A percentile compares a stretch with the other conserved stretches of the same genome.
phyloP scores from a whole-genome alignment of 2,888 invertebrate species.

The Hylaea fasciaria region DNA sequence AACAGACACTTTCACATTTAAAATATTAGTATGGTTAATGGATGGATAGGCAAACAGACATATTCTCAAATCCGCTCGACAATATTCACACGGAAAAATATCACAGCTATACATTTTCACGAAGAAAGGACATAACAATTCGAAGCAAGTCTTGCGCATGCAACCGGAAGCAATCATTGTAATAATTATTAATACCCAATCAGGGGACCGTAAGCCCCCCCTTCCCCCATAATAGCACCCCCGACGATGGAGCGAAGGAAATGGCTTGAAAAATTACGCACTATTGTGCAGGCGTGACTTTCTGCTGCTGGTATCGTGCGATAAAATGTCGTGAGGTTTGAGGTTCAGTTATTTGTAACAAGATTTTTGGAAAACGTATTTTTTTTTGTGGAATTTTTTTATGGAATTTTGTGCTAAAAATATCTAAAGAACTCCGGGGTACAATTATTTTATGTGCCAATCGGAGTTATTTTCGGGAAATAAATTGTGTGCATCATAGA shows the following conservation, averaged over 20 bases:
- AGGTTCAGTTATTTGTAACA: not conserved
- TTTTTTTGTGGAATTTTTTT: no score
- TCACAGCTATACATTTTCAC: conserved; percentile 15
- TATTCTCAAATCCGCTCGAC: not conserved
- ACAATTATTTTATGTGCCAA: no score
- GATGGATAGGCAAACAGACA: no score
- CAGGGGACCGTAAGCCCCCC: conserved; percentile 46
- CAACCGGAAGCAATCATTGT: conserved; percentile 48
- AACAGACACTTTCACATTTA: no score
- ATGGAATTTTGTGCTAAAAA: no score
- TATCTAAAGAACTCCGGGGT: no score
- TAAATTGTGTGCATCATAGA: no score
- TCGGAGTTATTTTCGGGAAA: no score
- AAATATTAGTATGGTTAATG: no score
- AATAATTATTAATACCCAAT: conserved; percentile 65
- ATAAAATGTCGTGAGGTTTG: conserved; percentile 19
- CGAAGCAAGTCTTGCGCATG: conserved; percentile 38
- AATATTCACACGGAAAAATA: conserved; percentile 2
- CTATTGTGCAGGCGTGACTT: conserved; percentile 55
- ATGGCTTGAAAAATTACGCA: conserved; percentile 75
- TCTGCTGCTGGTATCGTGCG: conserved; percentile 21
- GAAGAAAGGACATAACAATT: conserved; percentile 11
- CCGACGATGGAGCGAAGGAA: conserved; percentile 61
- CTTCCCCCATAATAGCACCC: conserved; percentile 56
- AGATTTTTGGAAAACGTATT: not conserved